These are phyloP conservation scores for Marasmarcha lunaedactyla DNA, from an alignment of 2,888 invertebrate genomes.

Conservation along the genomic window DNA sequence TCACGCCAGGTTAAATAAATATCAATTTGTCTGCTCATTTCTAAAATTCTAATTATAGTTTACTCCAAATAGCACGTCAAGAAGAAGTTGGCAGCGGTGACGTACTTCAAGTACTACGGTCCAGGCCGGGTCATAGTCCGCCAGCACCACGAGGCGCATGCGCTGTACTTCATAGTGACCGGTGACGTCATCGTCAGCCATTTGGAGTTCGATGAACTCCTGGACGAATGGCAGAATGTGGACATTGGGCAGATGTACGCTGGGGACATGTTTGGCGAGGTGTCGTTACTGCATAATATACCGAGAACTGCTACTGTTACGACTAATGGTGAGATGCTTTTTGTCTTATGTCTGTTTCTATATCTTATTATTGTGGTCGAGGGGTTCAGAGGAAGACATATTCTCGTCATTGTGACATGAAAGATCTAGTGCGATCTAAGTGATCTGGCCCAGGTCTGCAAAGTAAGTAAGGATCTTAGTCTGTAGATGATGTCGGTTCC, in stretches of 20 bases:
- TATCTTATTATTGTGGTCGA: too few species aligned
- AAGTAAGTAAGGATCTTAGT: too few species aligned
- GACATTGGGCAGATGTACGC: conserved; percentile 62
- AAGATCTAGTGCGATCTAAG: too few species aligned
- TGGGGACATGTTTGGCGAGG: conserved; percentile 77
- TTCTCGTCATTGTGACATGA: too few species aligned
- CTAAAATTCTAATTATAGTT: too few species aligned
- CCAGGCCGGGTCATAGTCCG: conserved; percentile 72
- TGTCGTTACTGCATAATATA: conserved; percentile 72
- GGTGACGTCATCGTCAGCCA: conserved; percentile 68
- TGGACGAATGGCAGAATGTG: conserved; percentile 47
- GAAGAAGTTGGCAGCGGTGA: conserved; percentile 69
- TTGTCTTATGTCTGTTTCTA: not conserved
- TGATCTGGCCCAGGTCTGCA: too few species aligned
- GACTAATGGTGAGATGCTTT: conserved; percentile 51
- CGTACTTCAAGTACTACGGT: conserved; percentile 72
- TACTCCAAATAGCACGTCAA: conserved; percentile 70
- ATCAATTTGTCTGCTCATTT: too few species aligned
- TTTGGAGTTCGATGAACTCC: conserved; percentile 56
- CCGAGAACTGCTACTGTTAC: conserved; percentile 72
- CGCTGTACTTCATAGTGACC: conserved; percentile 74
- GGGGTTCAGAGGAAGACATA: too few species aligned
- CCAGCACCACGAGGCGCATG: conserved; percentile 70
- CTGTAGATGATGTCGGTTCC: too few species aligned
- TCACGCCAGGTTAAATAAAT: too few species aligned